Percentiles rank a stretch among this genome's conserved stretches.
phyloP scores from a whole-genome alignment of 2,113 vertebrate genomes.

The Pollimyrus isidori region DNA sequence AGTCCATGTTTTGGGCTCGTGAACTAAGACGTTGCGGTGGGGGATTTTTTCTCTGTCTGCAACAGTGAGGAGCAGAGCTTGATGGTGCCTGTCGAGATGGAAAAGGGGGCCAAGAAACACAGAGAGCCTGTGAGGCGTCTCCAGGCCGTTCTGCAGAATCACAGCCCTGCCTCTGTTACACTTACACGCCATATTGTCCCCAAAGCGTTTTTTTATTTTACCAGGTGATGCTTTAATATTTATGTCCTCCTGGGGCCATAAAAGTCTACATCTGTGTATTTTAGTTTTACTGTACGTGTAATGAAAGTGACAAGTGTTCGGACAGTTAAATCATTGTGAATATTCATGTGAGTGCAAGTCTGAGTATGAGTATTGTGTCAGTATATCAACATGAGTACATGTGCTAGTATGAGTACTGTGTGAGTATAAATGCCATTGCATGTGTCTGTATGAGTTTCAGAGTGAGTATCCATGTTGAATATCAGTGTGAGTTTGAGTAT shows the following conservation, averaged over 20 bases:
- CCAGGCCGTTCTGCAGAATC: not conserved
- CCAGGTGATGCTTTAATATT: not conserved
- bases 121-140: not conserved
- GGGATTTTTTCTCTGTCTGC: not conserved
- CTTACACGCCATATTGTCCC: not conserved
- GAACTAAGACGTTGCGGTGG: not conserved
- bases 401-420: not conserved
- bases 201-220: not conserved
- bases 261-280: not conserved
- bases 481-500: not conserved
- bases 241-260: not conserved
- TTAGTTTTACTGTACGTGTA: not conserved
- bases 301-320: not conserved
- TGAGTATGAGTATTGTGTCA: not conserved
- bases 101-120: not conserved
- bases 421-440: not conserved
- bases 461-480: not conserved
- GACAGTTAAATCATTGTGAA: not conserved
- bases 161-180: not conserved
- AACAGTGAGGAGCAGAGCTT: not conserved
- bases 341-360: not conserved
- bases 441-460: not conserved
- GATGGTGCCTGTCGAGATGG: not conserved
- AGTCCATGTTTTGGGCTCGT: not conserved
- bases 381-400: not conserved